These are phyloP conservation scores for Vanessa cardui DNA, from an alignment of 2,888 invertebrate species.

Conservation along the genomic window DNA sequence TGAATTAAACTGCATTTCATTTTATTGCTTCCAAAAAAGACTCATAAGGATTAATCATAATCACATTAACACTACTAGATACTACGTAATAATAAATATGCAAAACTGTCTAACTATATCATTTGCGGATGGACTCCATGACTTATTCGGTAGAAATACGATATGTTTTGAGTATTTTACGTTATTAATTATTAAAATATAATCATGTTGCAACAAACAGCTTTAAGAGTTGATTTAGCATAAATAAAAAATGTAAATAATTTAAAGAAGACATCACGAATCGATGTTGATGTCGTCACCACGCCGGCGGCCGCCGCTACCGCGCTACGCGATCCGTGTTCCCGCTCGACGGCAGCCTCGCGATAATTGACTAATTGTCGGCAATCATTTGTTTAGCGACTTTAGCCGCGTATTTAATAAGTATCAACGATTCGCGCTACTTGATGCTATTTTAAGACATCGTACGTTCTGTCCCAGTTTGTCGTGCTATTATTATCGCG, in stretches of 20 bases:
- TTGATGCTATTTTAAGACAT: slow-evolving; percentile 67
- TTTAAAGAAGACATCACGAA: background rate
- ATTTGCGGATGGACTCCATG: no score
- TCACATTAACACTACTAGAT: no score
- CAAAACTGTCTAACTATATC: no score
- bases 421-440: slow-evolving; percentile 63
- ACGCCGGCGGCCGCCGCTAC: slow-evolving; percentile 40
- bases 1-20: no score
- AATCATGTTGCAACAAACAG: no score
- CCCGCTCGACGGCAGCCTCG: slow-evolving; percentile 42
- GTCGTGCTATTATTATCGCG: slow-evolving; percentile 44
- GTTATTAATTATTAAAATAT: no score
- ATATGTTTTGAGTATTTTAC: no score
- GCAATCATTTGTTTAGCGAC: slow-evolving; percentile 61
- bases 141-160: no score
- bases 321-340: slow-evolving; percentile 47
- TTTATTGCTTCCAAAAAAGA: no score
- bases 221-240: no score
- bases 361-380: slow-evolving; percentile 61
- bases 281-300: background rate
- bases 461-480: slow-evolving; percentile 61
- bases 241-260: background rate
- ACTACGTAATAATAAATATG: no score
- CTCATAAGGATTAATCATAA: no score
- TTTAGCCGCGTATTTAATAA: slow-evolving; percentile 62